Percentiles rank a stretch among this genome's conserved stretches.
phyloP scores from a whole-genome alignment of 2,797 vertebrate species.

The Myoxocephalus aenaeus region DNA sequence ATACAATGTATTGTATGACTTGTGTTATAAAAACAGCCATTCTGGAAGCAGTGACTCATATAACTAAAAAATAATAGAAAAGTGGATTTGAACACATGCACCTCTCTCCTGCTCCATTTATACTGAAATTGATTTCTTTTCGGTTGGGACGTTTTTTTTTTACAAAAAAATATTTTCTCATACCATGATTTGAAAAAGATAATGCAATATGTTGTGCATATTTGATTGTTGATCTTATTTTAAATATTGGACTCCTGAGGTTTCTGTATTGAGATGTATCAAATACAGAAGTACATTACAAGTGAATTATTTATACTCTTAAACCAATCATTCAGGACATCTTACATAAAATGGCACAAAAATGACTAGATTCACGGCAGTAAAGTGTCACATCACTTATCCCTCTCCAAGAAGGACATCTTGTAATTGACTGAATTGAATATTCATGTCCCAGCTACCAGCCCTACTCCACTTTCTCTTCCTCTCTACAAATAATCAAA shows the following conservation, averaged over 20 bases:
- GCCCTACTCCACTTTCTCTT: constrained; percentile 51
- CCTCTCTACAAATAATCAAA: constrained; percentile 67
- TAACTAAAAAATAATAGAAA: constrained; percentile 32
- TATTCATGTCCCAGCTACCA: constrained; percentile 64
- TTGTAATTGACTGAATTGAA: constrained; percentile 72
- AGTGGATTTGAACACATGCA: neutral
- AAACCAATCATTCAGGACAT: neutral
- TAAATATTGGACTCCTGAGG: no score
- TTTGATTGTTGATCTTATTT: no score
- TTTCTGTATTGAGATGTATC: neutral
- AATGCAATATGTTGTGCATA: no score
- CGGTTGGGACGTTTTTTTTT: no score
- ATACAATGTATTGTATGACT: constrained; percentile 32
- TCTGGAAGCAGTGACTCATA: constrained; percentile 37
- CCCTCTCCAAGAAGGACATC: constrained; percentile 67
- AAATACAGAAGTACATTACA: neutral
- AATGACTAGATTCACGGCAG: neutral
- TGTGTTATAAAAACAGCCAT: constrained; percentile 48
- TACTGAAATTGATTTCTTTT: neutral
- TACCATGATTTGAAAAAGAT: no score
- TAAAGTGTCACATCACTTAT: constrained; percentile 49
- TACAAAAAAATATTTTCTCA: neutral
- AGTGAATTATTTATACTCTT: neutral
- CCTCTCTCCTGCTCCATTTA: neutral
- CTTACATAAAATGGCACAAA: neutral